Base-by-base conservation (phyloP, 2,797 vertebrate species). In the Micromesistius poutassou region DNA sequence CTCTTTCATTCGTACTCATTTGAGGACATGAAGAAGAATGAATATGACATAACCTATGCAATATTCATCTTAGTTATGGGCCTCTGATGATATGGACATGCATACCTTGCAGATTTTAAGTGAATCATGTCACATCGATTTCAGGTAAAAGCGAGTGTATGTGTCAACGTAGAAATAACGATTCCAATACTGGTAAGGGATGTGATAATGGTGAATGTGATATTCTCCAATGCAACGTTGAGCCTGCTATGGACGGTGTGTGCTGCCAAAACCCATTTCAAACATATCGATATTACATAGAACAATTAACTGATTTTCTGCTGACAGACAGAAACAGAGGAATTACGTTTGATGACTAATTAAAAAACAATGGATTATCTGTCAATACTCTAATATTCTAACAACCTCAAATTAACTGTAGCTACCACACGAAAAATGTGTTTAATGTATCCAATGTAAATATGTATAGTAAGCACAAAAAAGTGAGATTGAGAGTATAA, bases 351-450 rank as follows among this genome's bases (percentile, higher is more conserved):
- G 46, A 22, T 25, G 7, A 62, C 55, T 62, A 62, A 62, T 62
- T 62, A 62, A 62, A 62, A 62, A 25, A 22, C 8, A n/a, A n/a
- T 62, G 16, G 46, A 22, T 55, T 55, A 55, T 55, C 16, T 55
- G 46, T 55, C 46, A 22, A 62, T 62, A 62, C 55, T 62, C n/a
- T 62, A 62, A 62, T 62, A 62, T 62, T 62, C 55, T 62, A 62
- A 62, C 55, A 62, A 62, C 22, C 5, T 25, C 55, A 62, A 62
- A 25, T 62, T n/a, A 62, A 62, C 55, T 62, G n/a, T 25, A 25
- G 22, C 55, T 62, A 62, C 55, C 55, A 62, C 25, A n/a, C 0
- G 7, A 25, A 62, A n/a, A n/a, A 62, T n/a, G 55, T 7, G n/a
- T n/a, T 25, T 7, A 25, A 62, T 62, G 55, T 62, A 62, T 25